Evolutionary conservation across 2,113 vertebrate genomes (phyloP), one percentile per base, ranked within the genome.

Genomic region (Nyctibius bracteatus): DNA sequence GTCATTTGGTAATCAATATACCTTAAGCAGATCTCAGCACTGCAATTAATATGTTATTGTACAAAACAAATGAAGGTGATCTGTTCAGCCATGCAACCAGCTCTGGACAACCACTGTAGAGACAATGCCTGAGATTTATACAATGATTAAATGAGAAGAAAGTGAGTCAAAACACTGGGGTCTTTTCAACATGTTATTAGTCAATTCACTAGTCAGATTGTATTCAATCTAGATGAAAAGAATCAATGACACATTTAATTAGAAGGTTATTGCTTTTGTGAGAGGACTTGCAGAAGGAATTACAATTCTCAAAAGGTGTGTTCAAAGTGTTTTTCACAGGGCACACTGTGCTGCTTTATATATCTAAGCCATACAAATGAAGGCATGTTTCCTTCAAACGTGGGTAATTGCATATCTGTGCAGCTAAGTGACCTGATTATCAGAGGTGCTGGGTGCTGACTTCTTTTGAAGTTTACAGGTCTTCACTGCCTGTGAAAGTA

Each of bases 241-340:
- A 85, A 95, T 97, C 95, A 90, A 94, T 95, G 54, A 68, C 65
- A 81, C 51, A 95, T 95, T 96, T 97, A 95, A 95, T 96, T 94
- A 96, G 52, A 61, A 87, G 12, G 68, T 92, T 96, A 94, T 94
- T 96, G 72, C 74, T 96, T 95, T 90, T 79, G n/a, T 91, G 79
- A 94, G 52, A 96, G 57, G 77, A 70, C 52, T 95, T 90, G 87
- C 78, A 93, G 80, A 95, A 95, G 41, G 96, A 95, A 85, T 81
- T 92, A 59, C n/a, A 94, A 58, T 73, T 95, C 72, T 71, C 54
- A 62, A 57, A 82, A 93, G 27, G 21, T 82, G 23, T 70, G 25
- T 88, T 95, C 62, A 44, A 39, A 86, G 47, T 86, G 52, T 74
- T 81, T 55, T 90, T 73, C 47, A 18, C 39, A 70, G 61, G 83